Evolutionary conservation across 2,113 vertebrate genomes (phyloP).

Genomic region (Petrocephalus microphthalmus): DNA sequence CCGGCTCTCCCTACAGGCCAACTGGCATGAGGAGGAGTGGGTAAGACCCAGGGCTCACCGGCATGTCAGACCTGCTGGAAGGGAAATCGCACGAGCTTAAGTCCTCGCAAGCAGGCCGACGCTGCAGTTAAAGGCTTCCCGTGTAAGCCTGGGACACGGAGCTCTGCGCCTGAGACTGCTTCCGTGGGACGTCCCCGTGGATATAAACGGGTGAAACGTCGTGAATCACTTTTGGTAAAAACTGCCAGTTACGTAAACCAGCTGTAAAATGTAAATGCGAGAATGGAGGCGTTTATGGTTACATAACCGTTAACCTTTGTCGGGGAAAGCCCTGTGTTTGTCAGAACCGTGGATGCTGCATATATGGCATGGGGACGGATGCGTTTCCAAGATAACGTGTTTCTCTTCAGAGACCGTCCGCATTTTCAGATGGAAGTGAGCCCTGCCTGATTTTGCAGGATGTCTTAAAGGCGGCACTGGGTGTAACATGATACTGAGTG

Average conservation of each 20-base stretch:
- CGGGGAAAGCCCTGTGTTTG: background rate
- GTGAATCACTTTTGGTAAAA: background rate
- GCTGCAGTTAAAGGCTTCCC: background rate
- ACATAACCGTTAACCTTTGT: background rate
- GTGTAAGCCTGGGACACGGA: rapidly evolving
- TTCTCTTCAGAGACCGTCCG: background rate
- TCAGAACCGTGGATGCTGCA: background rate
- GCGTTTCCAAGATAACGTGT: background rate
- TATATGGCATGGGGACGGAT: background rate
- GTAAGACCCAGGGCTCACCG: constrained; percentile 48
- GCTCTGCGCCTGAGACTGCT: background rate
- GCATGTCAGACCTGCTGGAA: background rate
- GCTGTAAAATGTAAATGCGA: background rate
- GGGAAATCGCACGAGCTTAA: background rate
- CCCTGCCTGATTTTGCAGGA: background rate
- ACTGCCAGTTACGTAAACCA: background rate
- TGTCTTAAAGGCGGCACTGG: background rate
- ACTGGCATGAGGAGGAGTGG: constrained; percentile 96
- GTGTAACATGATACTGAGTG: background rate
- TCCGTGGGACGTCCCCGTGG: background rate
- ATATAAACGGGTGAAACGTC: background rate
- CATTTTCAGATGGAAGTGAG: background rate
- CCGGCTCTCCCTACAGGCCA: constrained; percentile 78
- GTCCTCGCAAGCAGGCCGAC: background rate
- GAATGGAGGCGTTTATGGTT: background rate